phyloP scores from a whole-genome alignment of 2,888 invertebrate species.

The Scaptomyza polygonia region DNA sequence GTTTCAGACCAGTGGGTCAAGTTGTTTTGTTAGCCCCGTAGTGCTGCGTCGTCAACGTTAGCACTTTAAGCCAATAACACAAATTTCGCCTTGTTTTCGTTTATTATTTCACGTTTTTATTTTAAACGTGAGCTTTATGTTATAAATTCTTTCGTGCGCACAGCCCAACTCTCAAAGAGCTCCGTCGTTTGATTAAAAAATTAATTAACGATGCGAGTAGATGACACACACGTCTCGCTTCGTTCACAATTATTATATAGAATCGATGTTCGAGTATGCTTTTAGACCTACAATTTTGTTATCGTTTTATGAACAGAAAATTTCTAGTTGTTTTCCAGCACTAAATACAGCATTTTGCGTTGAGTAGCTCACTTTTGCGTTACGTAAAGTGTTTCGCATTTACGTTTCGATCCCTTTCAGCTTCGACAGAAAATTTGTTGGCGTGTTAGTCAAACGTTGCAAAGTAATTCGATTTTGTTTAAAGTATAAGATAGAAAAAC shows the following conservation, averaged over 20 bases:
- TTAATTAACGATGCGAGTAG: slow-evolving; percentile 62
- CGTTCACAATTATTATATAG: slow-evolving; percentile 32
- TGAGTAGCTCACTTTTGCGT: slow-evolving; percentile 35
- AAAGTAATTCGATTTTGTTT: slow-evolving; percentile 54
- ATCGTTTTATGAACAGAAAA: slow-evolving; percentile 3
- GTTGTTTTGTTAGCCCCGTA: slow-evolving; percentile 46
- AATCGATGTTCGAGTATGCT: slow-evolving; percentile 25
- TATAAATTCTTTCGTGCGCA: slow-evolving; percentile 12
- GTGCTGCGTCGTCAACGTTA: slow-evolving; percentile 34
- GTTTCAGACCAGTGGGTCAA: slow-evolving; percentile 24
- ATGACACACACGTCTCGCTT: slow-evolving; percentile 67
- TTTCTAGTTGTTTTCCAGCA: slow-evolving; percentile 1
- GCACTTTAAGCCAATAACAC: slow-evolving; percentile 10
- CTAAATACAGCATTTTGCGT: slow-evolving; percentile 18
- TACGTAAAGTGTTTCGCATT: slow-evolving; percentile 20
- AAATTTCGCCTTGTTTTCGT: slow-evolving; percentile 4
- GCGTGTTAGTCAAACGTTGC: slow-evolving; percentile 80
- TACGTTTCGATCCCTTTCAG: slow-evolving; percentile 57
- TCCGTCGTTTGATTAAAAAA: slow-evolving; percentile 39
- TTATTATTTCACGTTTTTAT: slow-evolving; percentile 14
- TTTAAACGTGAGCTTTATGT: slow-evolving; percentile 7
- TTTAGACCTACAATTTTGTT: background rate
- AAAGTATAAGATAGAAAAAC: slow-evolving; percentile 39
- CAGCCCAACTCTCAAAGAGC: slow-evolving; percentile 26
- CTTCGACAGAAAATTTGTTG: slow-evolving; percentile 74